Evolutionary conservation across 2,113 vertebrate species (phyloP).

Genomic region (Grammomys dolichurus): DNA sequence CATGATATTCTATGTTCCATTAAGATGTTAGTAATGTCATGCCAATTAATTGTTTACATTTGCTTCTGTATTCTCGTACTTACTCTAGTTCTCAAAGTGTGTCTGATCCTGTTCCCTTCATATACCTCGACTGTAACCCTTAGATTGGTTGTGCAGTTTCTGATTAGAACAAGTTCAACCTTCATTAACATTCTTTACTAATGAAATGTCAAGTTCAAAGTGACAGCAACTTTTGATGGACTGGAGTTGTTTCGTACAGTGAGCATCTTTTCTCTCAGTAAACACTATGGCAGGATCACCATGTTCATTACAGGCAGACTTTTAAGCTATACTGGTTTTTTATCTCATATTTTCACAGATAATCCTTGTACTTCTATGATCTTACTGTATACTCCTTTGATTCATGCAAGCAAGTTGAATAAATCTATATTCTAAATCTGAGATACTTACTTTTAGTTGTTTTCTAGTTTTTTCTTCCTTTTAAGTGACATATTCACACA

Average conservation of each 20-base stretch:
- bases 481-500: background rate
- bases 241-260: background rate
- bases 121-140: background rate
- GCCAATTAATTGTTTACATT: background rate
- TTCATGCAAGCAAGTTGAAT: background rate
- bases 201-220: background rate
- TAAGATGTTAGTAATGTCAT: rapidly evolving
- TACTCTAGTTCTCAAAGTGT: background rate
- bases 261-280: rapidly evolving
- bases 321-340: background rate
- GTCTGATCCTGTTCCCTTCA: background rate
- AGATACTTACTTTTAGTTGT: background rate
- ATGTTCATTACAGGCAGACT: background rate
- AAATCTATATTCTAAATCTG: background rate
- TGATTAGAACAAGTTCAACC: background rate
- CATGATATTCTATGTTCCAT: background rate
- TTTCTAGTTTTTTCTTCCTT: background rate
- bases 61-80: background rate
- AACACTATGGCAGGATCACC: background rate
- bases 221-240: background rate
- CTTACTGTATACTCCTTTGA: background rate
- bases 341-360: background rate
- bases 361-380: background rate
- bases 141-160: background rate
- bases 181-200: background rate